Base-by-base conservation (phyloP, 2,888 invertebrate species). In the Octonoba sinensis region DNA sequence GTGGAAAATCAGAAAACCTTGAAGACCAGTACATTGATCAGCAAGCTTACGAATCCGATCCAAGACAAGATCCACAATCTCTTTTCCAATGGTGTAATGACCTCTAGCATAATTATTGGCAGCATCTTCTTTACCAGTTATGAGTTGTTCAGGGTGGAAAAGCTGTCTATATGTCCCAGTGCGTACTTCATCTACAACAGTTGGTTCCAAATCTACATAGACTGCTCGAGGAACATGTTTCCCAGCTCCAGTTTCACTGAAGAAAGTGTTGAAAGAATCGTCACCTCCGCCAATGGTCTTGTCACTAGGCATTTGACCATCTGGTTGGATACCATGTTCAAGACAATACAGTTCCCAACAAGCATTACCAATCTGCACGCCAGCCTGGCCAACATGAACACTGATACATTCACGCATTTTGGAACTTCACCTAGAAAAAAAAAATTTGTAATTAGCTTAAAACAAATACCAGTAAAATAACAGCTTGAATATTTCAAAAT, bases 221-320 rank as follows among this genome's bases (percentile, higher is more conserved):
- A 96, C 92, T 0, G 93, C 93, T 84, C 96, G 91, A 0, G 96
- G 96, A 64, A 96, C 96, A 91, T 95, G 94, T 88, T 95, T 96
- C 15, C 96, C 96, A 71, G 93, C 91, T 85, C 92, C 94, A 6
- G 95, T 96, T 88, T 96, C 90, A 84, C 88, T 88, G 87, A 91
- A 91, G 87, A 91, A 91, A 16, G 90, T 91, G 84, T 90, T 90
- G 87, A 89, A 91, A 16, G 90, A 90, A 85, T 90, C 89, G 86
- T 91, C 90, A 54, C 89, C 89, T 85, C 94, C 94, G 65, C 95
- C 95, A 85, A 95, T 92, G 87, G 94, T 94, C 90, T 95, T 96
- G 89, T 96, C 95, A 0, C 93, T 93, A 24, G 95, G 95, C 95
- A 96, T 96, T 90, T 92, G 93, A 13, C 95, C 95, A 86, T 94